Percentiles rank a stretch among this genome's conserved stretches.
phyloP scores from a whole-genome alignment of 1,140 invertebrate genomes.

The Andrena cerasifolii region DNA sequence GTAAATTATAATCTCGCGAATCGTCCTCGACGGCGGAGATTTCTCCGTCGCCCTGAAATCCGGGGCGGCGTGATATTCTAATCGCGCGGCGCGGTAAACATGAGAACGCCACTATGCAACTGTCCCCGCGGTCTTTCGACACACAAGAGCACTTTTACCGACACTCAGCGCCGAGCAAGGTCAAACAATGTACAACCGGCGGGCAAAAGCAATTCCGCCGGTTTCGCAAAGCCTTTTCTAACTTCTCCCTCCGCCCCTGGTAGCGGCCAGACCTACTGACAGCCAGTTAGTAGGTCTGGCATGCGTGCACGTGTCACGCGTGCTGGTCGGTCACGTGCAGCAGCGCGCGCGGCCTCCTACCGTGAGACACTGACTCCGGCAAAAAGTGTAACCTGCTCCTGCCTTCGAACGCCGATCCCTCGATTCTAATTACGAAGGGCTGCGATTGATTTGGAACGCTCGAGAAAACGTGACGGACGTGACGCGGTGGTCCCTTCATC shows the following conservation, averaged over 20 bases:
- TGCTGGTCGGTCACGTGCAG: slow-evolving; percentile 61
- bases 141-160: slow-evolving; percentile 24
- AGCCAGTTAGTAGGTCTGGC: slow-evolving; percentile 57
- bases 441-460: no score
- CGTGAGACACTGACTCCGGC: slow-evolving; percentile 46
- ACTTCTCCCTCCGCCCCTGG: slow-evolving; percentile 50
- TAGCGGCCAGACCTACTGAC: slow-evolving; percentile 51
- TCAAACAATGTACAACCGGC: slow-evolving; percentile 41
- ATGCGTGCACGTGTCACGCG: slow-evolving; percentile 67
- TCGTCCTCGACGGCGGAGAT: neutral
- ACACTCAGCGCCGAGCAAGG: slow-evolving; percentile 51
- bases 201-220: slow-evolving; percentile 43
- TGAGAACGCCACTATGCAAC: slow-evolving; percentile 1
- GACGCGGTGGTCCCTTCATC: no score
- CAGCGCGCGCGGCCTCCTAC: neutral
- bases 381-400: slow-evolving; percentile 41
- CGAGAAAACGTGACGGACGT: no score
- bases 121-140: slow-evolving; percentile 25
- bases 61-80: slow-evolving; percentile 22
- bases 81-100: slow-evolving; percentile 23
- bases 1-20: neutral
- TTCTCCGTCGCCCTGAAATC: slow-evolving; percentile 2
- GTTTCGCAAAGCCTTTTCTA: slow-evolving; percentile 61
- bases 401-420: slow-evolving; percentile 24
- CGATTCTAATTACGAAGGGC: neutral